Base-by-base conservation (phyloP, 2,797 vertebrate species). In the Hephaestus fuliginosus region DNA sequence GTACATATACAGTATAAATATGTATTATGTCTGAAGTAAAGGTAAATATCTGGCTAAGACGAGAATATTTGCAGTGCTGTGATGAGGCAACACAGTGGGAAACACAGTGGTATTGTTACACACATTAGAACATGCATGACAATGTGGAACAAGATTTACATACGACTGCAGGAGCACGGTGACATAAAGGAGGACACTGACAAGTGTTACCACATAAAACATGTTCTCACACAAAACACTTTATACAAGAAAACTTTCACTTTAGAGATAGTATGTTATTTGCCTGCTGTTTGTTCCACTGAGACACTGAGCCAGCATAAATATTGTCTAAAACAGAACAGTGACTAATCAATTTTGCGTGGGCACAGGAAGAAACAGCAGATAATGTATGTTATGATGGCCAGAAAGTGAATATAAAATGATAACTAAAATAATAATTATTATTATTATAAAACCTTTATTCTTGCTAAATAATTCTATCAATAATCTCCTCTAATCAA, bases 31-130 rank as follows among this genome's bases (percentile, higher is more conserved):
- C 30, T 79, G 36, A 61, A n/a, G 15, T 6, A 25, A 7, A 44
- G 55, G 70, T 81, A 78, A 87, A 87, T 84, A 78, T 85, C 84
- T 84, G 87, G 74, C 70, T 80, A 44, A 67, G 78, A 83, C 46
- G 70, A 62, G 79, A 90, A 94, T 94, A 92, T 94, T 94, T 94
- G 93, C 90, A 87, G 60, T 66, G 39, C 82, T 85, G 62, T 71
- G 60, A 85, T 80, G 83, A 79, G 52, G 36, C 12, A 61, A 84
- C 39, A 77, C 46, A 36, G 46, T 41, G 66, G 39, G 30, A 83
- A 56, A 79, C 62, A 86, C 48, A 70, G 28, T 81, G 74, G 33
- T 43, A 43, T 25, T 44, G 28, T 71, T 52, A 58, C 69, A 72
- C 51, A 86, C 14, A 5, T 28, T 49, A 80, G 48, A 67, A 64